Conservation (phyloP, 2,113 vertebrate genomes). For the Barbus barbus region DNA sequence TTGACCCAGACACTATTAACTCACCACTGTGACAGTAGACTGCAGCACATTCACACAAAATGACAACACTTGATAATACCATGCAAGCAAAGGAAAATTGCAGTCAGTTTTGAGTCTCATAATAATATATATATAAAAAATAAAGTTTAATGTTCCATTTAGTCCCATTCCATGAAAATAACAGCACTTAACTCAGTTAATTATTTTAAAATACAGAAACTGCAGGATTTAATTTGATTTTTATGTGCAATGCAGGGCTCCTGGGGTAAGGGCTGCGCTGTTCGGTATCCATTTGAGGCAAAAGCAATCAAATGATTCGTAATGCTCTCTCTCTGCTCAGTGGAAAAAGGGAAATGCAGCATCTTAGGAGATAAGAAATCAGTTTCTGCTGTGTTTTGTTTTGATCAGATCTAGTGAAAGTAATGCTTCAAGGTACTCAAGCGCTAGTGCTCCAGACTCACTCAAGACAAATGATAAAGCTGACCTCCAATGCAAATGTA, state of each 20-base stretch:
- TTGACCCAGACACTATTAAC: not conserved
- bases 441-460: constrained; percentile 59
- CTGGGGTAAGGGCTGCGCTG: constrained; percentile 69
- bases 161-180: constrained; percentile 69
- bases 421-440: constrained; percentile 73
- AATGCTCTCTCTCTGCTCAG: constrained; percentile 71
- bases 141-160: constrained; percentile 59
- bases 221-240: constrained; percentile 77
- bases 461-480: constrained; percentile 65
- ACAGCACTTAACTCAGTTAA: constrained; percentile 78
- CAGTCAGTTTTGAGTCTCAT: constrained; percentile 57
- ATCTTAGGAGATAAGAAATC: constrained; percentile 81
- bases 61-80: not conserved
- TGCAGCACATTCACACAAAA: not conserved
- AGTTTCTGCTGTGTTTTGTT: constrained; percentile 77
- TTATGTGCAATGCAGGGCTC: constrained; percentile 74
- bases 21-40: not conserved
- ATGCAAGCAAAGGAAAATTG: not conserved
- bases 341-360: constrained; percentile 72
- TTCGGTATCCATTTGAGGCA: constrained; percentile 74
- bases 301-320: constrained; percentile 81
- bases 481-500: constrained; percentile 41
- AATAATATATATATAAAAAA: not conserved
- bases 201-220: constrained; percentile 79
- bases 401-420: constrained; percentile 75